Conservation (phyloP, 37 sponge, comb jelly and placozoan species). For the Tethya wilhelma region DNA sequence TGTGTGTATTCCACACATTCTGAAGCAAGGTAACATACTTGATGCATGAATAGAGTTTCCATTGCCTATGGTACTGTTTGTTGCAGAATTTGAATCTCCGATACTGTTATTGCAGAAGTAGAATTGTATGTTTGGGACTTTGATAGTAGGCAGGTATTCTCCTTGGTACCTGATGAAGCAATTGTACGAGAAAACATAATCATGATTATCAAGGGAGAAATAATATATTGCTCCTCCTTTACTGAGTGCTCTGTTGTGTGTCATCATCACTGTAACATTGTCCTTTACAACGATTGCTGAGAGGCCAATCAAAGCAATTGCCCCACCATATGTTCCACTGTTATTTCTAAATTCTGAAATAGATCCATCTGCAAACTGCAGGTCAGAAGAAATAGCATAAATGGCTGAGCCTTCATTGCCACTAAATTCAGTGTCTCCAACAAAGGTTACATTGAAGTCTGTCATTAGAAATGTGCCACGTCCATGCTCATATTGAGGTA, state of each 20-base stretch:
- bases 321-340: conserved; percentile 34
- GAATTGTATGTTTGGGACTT: neutral
- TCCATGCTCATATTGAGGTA: conserved; percentile 3
- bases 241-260: conserved; percentile 2
- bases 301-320: conserved; percentile 1
- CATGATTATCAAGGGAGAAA: neutral
- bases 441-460: conserved; percentile 5
- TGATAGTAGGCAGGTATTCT: neutral
- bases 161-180: conserved; percentile 30
- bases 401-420: conserved; percentile 18
- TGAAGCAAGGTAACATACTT: neutral
- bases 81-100: neutral
- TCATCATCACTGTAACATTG: conserved; percentile 1
- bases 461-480: neutral
- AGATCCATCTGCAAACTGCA: neutral
- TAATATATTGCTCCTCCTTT: conserved; percentile 23
- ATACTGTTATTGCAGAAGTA: neutral
- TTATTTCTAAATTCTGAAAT: conserved; percentile 1
- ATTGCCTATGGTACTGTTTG: neutral
- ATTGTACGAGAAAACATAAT: neutral
- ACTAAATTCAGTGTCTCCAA: neutral
- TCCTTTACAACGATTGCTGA: neutral
- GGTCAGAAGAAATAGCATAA: neutral
- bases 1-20: neutral
- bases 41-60: conserved; percentile 14